Base-by-base conservation (phyloP, 2,113 vertebrate species). In the Megaleporinus macrocephalus region DNA sequence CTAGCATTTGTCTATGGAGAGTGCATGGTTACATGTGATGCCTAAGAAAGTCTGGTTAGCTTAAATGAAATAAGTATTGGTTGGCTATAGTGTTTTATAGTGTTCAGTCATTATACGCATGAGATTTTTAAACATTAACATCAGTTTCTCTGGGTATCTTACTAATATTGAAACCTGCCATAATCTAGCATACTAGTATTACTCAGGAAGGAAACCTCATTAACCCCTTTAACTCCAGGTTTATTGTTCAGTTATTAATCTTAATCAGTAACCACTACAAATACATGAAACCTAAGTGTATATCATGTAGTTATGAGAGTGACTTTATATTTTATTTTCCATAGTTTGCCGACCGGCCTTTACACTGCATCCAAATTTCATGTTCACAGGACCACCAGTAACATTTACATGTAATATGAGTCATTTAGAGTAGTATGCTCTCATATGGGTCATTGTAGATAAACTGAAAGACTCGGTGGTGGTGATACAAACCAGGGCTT, bases 51-150 rank as follows among this genome's bases (percentile, higher is more conserved):
- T 11, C 4, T 10, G 4, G 41, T 44, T 30, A 66, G 2, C 44
- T 13, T 53, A n/a, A 76, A 47, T 20, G 33, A 27, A 16, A 22
- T 51, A 24, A 30, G 4, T 13, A 14, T 57, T 55, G 76, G 44
- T 55, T n/a, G 9, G 10, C 63, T 69, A 29, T 41, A 63, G 76
- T 78, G n/a, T n/a, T n/a, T n/a, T n/a, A n/a, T n/a, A n/a, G n/a
- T n/a, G n/a, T n/a, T 78, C 47, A 69, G 22, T 41, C 20, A 63
- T 30, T n/a, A 51, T 66, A 27, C 62, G 16, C n/a, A 14, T 26
- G 18, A 47, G 33, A 62, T 61, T n/a, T 12, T 36, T 30, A 49
- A 63, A 27, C 24, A 29, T 47, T 63, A 47, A 47, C 24, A 18
- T 18, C 12, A 63, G 16, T 20, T 41, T 41, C 14, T 76, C n/a